Evolutionary conservation across 2,797 vertebrate genomes (phyloP).

Genomic region (Acridotheres tristis): DNA sequence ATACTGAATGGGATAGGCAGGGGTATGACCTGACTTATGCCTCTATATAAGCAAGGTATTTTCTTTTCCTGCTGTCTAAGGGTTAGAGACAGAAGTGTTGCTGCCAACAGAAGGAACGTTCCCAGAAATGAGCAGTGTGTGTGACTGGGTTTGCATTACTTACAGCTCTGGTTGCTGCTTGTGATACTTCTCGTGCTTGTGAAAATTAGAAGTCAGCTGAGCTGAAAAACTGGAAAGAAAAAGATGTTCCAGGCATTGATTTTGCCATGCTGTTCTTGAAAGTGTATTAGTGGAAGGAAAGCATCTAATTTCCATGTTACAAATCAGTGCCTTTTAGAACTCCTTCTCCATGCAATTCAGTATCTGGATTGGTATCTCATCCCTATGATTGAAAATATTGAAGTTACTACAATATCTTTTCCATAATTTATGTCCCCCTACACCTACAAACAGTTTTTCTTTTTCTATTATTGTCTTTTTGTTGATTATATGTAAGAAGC

Average conservation of each 20-base stretch:
- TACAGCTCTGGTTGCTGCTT: not conserved
- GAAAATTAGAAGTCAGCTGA: not conserved
- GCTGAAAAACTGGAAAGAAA: not conserved
- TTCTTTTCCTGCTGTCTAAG: not conserved
- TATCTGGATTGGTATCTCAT: not conserved
- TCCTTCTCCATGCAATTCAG: not conserved
- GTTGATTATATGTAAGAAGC: not conserved
- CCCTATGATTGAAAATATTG: not conserved
- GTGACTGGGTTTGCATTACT: not conserved
- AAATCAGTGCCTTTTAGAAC: not conserved
- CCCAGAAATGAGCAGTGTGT: not conserved
- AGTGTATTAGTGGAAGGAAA: not conserved
- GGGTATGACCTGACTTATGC: not conserved
- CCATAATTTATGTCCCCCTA: not conserved
- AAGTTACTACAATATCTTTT: not conserved
- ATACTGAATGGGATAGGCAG: not conserved
- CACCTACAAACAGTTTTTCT: not conserved
- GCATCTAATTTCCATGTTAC: accelerated
- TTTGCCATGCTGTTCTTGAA: not conserved
- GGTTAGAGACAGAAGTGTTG: not conserved
- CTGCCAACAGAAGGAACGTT: not conserved
- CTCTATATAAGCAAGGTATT: not conserved
- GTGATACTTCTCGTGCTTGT: not conserved
- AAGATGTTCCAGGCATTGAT: not conserved
- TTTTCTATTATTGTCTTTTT: not conserved